A percentile compares a stretch with the other conserved stretches of the same genome.
These are phyloP conservation scores for Argyrosomus japonicus DNA, from an alignment of 2,113 vertebrate species.

Conservation along the genomic window DNA sequence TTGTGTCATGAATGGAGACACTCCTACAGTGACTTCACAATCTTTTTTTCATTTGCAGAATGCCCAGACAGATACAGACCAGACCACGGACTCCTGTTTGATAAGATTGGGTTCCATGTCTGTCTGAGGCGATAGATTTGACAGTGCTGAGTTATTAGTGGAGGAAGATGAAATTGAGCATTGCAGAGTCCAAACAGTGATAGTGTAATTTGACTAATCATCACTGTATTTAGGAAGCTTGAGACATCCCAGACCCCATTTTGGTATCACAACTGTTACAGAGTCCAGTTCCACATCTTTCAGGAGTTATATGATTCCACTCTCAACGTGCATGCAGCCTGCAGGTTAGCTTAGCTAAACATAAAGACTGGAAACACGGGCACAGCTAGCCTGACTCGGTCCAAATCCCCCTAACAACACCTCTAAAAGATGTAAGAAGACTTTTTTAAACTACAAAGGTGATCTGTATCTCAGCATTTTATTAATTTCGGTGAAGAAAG, in stretches of 20 bases:
- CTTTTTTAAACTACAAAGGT: too few species aligned
- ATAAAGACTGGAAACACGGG: too few species aligned
- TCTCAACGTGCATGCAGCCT: too few species aligned
- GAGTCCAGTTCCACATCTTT: too few species aligned
- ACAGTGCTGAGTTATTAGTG: background rate
- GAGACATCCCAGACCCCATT: background rate
- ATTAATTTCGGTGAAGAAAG: too few species aligned
- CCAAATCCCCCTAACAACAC: too few species aligned
- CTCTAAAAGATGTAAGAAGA: too few species aligned
- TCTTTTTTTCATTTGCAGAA: conserved; percentile 18
- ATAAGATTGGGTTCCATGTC: conserved; percentile 33
- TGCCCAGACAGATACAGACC: conserved; percentile 10
- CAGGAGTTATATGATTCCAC: too few species aligned
- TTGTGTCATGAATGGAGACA: conserved; percentile 25
- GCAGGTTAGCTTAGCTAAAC: too few species aligned
- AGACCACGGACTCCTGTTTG: conserved; percentile 17
- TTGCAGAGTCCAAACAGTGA: background rate
- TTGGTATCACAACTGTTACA: too few species aligned
- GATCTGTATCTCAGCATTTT: too few species aligned
- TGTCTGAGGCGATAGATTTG: conserved; percentile 15
- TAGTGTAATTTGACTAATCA: background rate
- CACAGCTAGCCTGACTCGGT: too few species aligned
- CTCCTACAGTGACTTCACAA: conserved; percentile 34
- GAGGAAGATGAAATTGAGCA: background rate
- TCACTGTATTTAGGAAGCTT: background rate